These are phyloP conservation scores for Ptychobarbus kaznakovi DNA, from an alignment of 2,797 vertebrate species.

Conservation along the genomic window DNA sequence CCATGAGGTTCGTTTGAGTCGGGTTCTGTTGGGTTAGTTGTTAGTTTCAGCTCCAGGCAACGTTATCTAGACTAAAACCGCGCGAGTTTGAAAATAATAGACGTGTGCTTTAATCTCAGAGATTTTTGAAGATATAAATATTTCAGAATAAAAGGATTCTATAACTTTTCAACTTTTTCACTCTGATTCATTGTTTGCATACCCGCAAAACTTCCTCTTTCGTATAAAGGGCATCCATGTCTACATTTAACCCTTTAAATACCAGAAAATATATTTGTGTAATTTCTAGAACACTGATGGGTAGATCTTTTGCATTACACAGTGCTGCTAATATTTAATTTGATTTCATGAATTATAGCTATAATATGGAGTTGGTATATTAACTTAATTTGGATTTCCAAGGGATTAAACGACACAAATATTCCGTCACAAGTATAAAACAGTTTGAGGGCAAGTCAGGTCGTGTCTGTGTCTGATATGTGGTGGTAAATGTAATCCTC, in stretches of 20 bases:
- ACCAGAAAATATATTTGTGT: not conserved
- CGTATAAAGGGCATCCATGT: not conserved
- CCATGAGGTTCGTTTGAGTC: constrained; percentile 62
- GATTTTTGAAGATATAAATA: not conserved
- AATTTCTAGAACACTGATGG: not conserved
- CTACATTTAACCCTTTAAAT: constrained; percentile 33
- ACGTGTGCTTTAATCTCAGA: not conserved
- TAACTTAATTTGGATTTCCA: not conserved
- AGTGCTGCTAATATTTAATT: not conserved
- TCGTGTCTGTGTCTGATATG: not conserved
- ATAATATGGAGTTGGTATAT: not conserved
- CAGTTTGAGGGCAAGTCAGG: not conserved
- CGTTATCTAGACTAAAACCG: not conserved
- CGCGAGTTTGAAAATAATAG: not conserved
- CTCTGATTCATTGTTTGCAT: no score
- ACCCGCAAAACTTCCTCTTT: constrained; percentile 1
- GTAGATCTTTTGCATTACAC: not conserved
- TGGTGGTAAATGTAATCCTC: not conserved
- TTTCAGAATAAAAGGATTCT: not conserved
- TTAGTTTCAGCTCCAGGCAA: not conserved
- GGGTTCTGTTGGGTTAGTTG: not conserved
- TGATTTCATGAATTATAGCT: not conserved
- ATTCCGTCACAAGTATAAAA: not conserved
- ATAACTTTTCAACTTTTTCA: constrained; percentile 3
- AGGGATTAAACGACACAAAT: not conserved